A percentile compares a stretch with the other conserved stretches of the same genome.
phyloP scores from a whole-genome alignment of 2,113 vertebrate species.

The Chamaea fasciata region DNA sequence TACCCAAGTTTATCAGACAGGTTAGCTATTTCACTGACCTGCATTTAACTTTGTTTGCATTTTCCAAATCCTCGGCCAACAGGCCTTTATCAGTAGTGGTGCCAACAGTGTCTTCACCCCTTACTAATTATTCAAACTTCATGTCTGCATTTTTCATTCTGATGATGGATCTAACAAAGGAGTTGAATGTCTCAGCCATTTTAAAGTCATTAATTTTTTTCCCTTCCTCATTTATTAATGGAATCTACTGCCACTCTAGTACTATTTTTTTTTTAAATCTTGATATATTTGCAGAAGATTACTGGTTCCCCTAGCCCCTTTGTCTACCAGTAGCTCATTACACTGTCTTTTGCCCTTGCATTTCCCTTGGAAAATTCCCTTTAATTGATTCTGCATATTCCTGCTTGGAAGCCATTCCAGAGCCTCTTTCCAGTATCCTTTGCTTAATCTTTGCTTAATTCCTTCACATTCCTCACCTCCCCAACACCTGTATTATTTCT shows the following conservation, averaged over 20 bases:
- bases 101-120: background rate
- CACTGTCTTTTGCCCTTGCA: background rate
- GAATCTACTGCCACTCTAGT: background rate
- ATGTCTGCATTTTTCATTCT: constrained; percentile 41
- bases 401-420: background rate
- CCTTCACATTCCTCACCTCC: background rate
- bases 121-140: constrained; percentile 32
- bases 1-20: background rate
- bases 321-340: background rate
- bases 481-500: background rate
- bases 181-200: constrained; percentile 27
- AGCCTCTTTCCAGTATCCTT: background rate
- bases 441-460: background rate
- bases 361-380: background rate
- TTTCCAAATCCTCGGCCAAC: background rate
- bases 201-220: constrained; percentile 41
- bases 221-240: constrained; percentile 46
- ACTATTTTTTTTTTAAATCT: background rate
- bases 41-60: background rate
- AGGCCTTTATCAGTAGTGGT: background rate
- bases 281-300: constrained; percentile 20
- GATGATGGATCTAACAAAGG: constrained; percentile 7
- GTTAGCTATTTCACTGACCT: background rate
- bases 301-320: background rate
- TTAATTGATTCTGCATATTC: background rate